Percentiles rank a stretch among this genome's conserved stretches.
Evolutionary conservation across 2,888 invertebrate genomes (phyloP).

Genomic region (Mythimna lalbum): DNA sequence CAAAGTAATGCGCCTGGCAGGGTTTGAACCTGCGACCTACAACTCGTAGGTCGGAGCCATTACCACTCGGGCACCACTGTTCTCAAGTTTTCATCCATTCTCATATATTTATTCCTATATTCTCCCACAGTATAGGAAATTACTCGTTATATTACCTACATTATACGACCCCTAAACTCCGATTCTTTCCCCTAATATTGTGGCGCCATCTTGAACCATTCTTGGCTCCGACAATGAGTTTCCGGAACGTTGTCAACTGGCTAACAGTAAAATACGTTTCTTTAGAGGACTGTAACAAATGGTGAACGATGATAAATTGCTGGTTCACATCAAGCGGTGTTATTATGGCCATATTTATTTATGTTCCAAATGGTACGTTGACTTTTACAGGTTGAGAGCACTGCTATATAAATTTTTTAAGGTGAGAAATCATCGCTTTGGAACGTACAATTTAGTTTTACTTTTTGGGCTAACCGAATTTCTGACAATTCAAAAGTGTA

Average conservation of each 20-base stretch:
- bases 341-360: slow-evolving; percentile 13
- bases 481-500: too few relatives aligned
- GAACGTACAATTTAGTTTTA: too few relatives aligned
- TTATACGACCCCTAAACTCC: neutral
- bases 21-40: too few relatives aligned
- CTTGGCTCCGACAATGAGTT: slow-evolving; percentile 27
- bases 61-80: too few relatives aligned
- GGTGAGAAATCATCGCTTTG: too few relatives aligned
- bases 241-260: slow-evolving; percentile 36
- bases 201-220: slow-evolving; percentile 8
- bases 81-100: neutral
- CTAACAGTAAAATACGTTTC: slow-evolving; percentile 22
- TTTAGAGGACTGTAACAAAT: slow-evolving; percentile 32
- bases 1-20: too few relatives aligned
- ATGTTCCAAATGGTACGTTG: slow-evolving; percentile 4
- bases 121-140: too few relatives aligned
- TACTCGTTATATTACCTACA: too few relatives aligned
- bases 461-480: too few relatives aligned
- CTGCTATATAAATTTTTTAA: neutral
- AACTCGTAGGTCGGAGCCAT: too few relatives aligned
- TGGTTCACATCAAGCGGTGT: slow-evolving; percentile 19
- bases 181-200: slow-evolving; percentile 15
- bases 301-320: slow-evolving; percentile 39
- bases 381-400: neutral
- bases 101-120: neutral